phyloP scores from a whole-genome alignment of 2,113 vertebrate species.

The Cricetomys ansorgei region DNA sequence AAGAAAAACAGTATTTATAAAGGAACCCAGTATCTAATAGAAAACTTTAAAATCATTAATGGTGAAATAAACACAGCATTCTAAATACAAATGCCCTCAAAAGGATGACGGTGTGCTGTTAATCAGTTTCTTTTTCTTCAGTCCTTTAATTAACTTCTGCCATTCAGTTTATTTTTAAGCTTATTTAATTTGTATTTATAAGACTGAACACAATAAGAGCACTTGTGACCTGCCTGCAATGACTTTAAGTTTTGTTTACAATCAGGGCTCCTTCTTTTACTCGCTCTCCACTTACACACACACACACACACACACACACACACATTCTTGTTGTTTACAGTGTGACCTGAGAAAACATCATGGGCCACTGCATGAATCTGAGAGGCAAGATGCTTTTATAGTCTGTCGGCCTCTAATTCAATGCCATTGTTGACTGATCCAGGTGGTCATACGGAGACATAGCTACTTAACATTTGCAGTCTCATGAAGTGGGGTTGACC shows the following conservation, averaged over 20 bases:
- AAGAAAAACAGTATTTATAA: neutral
- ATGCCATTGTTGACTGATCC: neutral
- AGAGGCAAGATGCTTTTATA: neutral
- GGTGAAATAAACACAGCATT: neutral
- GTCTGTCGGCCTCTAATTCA: neutral
- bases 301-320: neutral
- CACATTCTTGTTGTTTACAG: neutral
- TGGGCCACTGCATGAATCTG: neutral
- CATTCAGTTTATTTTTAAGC: neutral
- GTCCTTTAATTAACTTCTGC: conserved; percentile 13
- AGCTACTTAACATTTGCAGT: conserved; percentile 11
- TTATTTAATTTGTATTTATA: conserved; percentile 21
- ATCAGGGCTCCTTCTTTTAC: neutral
- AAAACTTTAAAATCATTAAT: neutral
- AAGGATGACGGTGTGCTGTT: neutral
- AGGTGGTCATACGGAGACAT: neutral
- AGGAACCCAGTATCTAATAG: neutral
- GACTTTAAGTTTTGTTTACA: neutral
- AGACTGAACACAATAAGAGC: neutral
- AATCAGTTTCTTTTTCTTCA: neutral
- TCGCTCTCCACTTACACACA: neutral
- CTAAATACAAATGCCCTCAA: neutral
- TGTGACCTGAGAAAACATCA: neutral
- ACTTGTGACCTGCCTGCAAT: neutral
- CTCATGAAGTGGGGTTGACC: conserved; percentile 42